Evolutionary conservation across 2,113 vertebrate species (phyloP).

Genomic region (Myrmecobius fasciatus): DNA sequence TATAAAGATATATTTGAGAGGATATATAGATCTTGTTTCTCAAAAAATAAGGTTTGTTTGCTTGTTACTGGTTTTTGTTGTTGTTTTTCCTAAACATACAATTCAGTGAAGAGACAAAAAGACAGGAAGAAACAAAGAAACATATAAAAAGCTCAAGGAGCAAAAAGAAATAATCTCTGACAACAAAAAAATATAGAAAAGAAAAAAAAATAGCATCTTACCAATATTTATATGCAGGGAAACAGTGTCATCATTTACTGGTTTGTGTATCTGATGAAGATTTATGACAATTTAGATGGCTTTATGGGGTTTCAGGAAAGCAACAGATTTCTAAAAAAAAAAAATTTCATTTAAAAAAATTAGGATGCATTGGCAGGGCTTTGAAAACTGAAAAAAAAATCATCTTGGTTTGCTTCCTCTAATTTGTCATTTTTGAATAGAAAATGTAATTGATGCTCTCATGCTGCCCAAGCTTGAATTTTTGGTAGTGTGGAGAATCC

Average conservation of each 20-base stretch:
- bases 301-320: neutral
- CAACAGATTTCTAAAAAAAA: neutral
- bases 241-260: neutral
- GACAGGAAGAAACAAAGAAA: neutral
- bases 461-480: neutral
- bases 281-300: neutral
- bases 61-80: no score
- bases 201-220: neutral
- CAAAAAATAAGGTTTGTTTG: neutral
- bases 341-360: no score
- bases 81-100: neutral
- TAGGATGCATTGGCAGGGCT: neutral
- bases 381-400: neutral
- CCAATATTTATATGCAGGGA: neutral
- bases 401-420: neutral
- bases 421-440: neutral
- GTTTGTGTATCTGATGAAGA: neutral
- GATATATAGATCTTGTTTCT: neutral
- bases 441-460: neutral
- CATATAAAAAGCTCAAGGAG: neutral
- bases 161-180: neutral
- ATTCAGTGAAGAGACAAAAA: neutral
- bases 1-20: neutral
- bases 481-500: neutral
- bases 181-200: neutral